phyloP scores from a whole-genome alignment of 2,888 invertebrate species.

The Pristionchus mayeri region DNA sequence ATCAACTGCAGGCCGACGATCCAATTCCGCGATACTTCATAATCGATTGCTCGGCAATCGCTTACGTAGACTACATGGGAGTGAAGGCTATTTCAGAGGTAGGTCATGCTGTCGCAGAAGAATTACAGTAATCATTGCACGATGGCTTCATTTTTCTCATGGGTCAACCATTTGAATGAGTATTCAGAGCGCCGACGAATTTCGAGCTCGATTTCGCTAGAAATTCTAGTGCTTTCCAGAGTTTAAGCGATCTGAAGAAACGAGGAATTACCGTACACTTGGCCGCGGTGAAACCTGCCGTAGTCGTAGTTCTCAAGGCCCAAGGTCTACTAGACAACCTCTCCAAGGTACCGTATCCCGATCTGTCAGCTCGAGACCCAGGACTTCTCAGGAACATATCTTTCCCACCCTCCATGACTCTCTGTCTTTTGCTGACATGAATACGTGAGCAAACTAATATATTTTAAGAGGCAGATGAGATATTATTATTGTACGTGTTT shows the following conservation, averaged over 20 bases:
- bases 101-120: too few relatives aligned
- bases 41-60: conserved; percentile 46
- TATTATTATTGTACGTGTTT: too few relatives aligned
- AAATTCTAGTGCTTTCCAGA: conserved; percentile 33
- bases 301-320: conserved; percentile 29
- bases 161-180: too few relatives aligned
- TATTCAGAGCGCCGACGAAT: too few relatives aligned
- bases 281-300: conserved; percentile 40
- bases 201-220: too few relatives aligned
- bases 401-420: conserved; percentile 50
- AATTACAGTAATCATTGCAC: too few relatives aligned
- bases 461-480: too few relatives aligned
- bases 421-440: conserved; percentile 25
- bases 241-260: conserved; percentile 1
- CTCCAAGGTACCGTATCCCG: conserved; percentile 35
- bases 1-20: background rate
- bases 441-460: conserved; percentile 13
- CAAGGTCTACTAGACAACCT: conserved; percentile 45
- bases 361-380: too few relatives aligned
- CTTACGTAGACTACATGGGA: conserved; percentile 50
- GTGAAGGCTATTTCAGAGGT: conserved; percentile 48
- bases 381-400: conserved; percentile 9
- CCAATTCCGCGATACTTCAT: conserved; percentile 41
- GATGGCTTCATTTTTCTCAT: too few relatives aligned
- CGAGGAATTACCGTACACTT: conserved; percentile 42